Evolutionary conservation across 2,888 invertebrate genomes (phyloP).

Genomic region (Nipponacmea schrenckii): DNA sequence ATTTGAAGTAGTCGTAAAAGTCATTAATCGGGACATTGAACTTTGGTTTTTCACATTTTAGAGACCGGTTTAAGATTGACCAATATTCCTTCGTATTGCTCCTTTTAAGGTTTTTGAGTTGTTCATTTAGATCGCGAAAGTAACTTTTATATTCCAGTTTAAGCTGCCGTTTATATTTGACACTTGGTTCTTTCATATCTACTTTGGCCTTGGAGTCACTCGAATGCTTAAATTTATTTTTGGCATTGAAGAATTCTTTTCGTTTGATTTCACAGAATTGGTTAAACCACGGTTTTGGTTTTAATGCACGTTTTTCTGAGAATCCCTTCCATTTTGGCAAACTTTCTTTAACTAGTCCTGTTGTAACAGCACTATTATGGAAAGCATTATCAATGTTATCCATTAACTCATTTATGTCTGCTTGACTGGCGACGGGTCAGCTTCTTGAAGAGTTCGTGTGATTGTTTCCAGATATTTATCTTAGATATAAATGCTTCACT

Average conservation of each 20-base stretch:
- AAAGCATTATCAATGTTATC: too few relatives aligned
- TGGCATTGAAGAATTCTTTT: conserved; percentile 4
- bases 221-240: not conserved
- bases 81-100: not conserved
- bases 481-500: not conserved
- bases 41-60: too few relatives aligned
- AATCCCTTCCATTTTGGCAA: not conserved
- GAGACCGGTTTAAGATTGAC: not conserved
- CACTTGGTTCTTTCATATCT: not conserved
- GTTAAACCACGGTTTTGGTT: not conserved
- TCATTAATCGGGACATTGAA: not conserved
- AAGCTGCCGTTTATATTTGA: not conserved
- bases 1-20: not conserved
- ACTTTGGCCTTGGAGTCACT: not conserved
- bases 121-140: not conserved
- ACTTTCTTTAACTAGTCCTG: not conserved
- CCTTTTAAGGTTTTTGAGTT: not conserved
- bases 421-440: too few relatives aligned
- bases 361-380: not conserved
- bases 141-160: not conserved
- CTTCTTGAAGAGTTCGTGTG: too few relatives aligned
- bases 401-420: too few relatives aligned
- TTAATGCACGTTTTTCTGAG: not conserved
- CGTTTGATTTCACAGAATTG: not conserved
- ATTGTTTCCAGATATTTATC: too few relatives aligned